Evolutionary conservation across 53 echinoderm and acorn worm genomes (phyloP).

Genomic region (Luidia sarsii): DNA sequence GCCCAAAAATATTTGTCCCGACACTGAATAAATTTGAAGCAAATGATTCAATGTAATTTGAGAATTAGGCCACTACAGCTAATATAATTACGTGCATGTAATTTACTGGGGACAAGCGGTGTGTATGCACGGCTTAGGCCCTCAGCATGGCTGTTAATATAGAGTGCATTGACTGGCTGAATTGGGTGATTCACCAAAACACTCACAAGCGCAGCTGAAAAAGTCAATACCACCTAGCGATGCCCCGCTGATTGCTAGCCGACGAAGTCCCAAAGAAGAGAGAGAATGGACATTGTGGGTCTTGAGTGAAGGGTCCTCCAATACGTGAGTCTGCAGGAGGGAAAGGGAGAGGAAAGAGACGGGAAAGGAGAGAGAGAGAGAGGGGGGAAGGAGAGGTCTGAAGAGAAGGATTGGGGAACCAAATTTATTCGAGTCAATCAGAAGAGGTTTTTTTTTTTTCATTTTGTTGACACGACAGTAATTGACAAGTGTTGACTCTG

Average conservation of each 20-base stretch:
- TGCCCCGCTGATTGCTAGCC: slow-evolving; percentile 48
- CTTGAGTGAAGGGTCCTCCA: slow-evolving; percentile 47
- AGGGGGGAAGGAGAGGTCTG: not conserved
- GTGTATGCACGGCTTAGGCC: slow-evolving; percentile 26
- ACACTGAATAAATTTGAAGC: slow-evolving; percentile 47
- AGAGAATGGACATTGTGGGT: slow-evolving; percentile 49
- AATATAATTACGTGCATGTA: slow-evolving; percentile 51
- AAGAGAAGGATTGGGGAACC: not conserved
- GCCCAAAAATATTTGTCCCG: slow-evolving; percentile 21
- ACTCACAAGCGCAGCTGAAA: slow-evolving; percentile 48
- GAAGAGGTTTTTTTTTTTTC: slow-evolving; percentile 5
- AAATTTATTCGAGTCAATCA: slow-evolving; percentile 51
- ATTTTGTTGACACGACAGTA: slow-evolving; percentile 55
- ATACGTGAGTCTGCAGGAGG: slow-evolving; percentile 22
- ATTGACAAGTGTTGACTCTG: slow-evolving; percentile 58
- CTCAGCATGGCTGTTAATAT: slow-evolving; percentile 26
- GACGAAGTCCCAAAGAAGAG: slow-evolving; percentile 35
- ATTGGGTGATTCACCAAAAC: slow-evolving; percentile 56
- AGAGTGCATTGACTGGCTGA: slow-evolving; percentile 48
- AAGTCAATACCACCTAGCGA: slow-evolving; percentile 54
- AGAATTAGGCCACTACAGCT: slow-evolving; percentile 53
- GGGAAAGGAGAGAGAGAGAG: slow-evolving; percentile 21
- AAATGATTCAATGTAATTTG: slow-evolving; percentile 55
- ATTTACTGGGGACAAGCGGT: slow-evolving; percentile 35
- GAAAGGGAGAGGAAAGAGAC: slow-evolving; percentile 23